Base-by-base conservation (phyloP, 2,113 vertebrate species). In the Salvelinus fontinalis region DNA sequence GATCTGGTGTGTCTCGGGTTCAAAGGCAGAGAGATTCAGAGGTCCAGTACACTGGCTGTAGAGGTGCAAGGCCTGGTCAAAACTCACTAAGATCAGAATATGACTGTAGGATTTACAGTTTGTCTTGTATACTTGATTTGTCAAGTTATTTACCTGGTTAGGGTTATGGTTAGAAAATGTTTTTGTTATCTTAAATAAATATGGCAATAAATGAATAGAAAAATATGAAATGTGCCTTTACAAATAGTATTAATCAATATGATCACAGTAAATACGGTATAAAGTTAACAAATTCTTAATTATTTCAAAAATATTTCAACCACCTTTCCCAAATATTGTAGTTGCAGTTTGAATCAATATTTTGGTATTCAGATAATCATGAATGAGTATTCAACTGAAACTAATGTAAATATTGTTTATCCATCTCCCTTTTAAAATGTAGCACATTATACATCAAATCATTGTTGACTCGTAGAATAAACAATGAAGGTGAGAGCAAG, bases 401-500 rank as follows among this genome's bases (percentile, higher is more conserved):
- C 39, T 3, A 49, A 67, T 74, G 18, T 64, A 64, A 24, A 24
- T 66, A 26, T 24, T 51, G 20, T n/a, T 24, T 6, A 67, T 49
- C 44, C 16, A 5, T 57, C 51, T 18, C 22, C 48, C 22, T 51
- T 60, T 67, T 5, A 26, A 67, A 12, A 31, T 67, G 60, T 64
- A 22, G n/a, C 60, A 64, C 9, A 8, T 64, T 22, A 3, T 26
- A 26, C 20, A 9, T 54, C 51, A 54, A 18, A 39, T 57, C 24
- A 60, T 26, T 66, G 6, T 60, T 54, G 12, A 62, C 29, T 34
- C 76, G 9, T 70, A 26, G 70, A 80, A 85, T 83, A 88, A 90
- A 87, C 79, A 81, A 84, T 87, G 88, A 93, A 92, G 92, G 90
- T 92, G 84, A 90, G 79, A 80, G 85, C 79, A 91, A 93, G 91